Evolutionary conservation across 2,113 vertebrate species (phyloP).

Genomic region (Todiramphus saurophagus): DNA sequence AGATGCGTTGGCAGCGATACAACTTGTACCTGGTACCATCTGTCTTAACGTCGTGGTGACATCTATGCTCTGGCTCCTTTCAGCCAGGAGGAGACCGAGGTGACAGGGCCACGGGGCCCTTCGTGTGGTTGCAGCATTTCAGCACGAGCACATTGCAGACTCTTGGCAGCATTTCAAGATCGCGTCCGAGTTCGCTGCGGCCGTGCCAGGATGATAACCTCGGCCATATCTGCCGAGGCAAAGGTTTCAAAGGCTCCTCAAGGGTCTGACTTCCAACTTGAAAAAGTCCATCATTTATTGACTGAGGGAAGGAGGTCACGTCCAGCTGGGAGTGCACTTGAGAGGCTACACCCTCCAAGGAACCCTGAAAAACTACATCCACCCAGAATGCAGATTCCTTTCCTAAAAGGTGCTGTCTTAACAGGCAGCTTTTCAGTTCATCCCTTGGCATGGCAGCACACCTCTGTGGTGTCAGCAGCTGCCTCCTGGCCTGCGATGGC

Average conservation of each 20-base stretch:
- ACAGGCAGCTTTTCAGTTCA: background rate
- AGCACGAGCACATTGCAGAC: background rate
- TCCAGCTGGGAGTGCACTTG: background rate
- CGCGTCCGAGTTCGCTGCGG: rapidly evolving
- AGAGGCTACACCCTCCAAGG: background rate
- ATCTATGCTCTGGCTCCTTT: background rate
- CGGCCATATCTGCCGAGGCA: background rate
- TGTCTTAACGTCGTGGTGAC: background rate
- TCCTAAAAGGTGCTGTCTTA: background rate
- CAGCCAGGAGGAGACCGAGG: background rate
- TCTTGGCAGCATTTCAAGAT: background rate
- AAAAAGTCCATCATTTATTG: background rate
- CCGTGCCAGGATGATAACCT: conserved; percentile 8
- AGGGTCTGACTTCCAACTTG: background rate
- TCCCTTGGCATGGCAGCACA: background rate
- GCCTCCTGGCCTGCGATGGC: background rate
- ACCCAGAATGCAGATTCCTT: background rate
- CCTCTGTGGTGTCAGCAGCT: background rate
- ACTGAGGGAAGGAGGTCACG: background rate
- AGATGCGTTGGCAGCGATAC: rapidly evolving
- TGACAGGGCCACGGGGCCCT: background rate
- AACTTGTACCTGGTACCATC: background rate
- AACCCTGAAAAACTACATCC: background rate
- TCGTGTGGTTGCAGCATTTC: background rate
- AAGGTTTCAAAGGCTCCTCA: conserved; percentile 9